Percentiles rank a stretch among this genome's conserved stretches.
These are phyloP conservation scores for Lasiurus cinereus DNA, from an alignment of 2,113 vertebrate species.

Conservation along the genomic window DNA sequence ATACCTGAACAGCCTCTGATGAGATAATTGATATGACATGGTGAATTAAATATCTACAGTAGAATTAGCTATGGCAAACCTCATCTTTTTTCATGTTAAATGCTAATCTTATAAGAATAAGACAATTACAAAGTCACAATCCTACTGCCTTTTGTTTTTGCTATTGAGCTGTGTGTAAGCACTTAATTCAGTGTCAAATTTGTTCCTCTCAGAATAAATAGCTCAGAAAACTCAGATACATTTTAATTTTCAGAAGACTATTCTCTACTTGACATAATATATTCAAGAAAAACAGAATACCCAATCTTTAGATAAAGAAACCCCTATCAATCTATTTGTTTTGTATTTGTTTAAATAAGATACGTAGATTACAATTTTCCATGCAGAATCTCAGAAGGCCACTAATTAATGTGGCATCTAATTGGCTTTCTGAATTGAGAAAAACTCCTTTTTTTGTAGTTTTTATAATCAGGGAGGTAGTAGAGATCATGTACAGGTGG, in stretches of 20 bases:
- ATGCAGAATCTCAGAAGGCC: neutral
- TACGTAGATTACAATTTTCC: neutral
- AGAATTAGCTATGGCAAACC: neutral
- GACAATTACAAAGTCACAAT: neutral
- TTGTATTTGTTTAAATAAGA: conserved; percentile 9
- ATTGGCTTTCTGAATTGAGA: neutral
- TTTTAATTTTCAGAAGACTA: conserved; percentile 46
- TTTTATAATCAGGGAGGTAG: neutral
- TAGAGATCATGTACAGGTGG: neutral
- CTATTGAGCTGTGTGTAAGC: neutral
- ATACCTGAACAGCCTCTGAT: conserved; percentile 41
- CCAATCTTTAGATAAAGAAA: neutral
- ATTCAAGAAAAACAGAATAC: conserved; percentile 36
- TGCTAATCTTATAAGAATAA: neutral
- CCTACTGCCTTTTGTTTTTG: neutral
- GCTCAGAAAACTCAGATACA: conserved; percentile 35
- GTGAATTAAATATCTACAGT: conserved; percentile 59
- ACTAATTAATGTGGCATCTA: neutral
- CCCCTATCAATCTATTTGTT: neutral
- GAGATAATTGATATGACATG: conserved; percentile 60
- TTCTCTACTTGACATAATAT: neutral
- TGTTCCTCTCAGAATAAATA: conserved; percentile 46
- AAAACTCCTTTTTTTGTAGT: neutral
- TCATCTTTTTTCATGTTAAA: conserved; percentile 33
- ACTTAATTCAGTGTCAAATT: neutral